phyloP scores from a whole-genome alignment of 2,888 invertebrate genomes.

The Dicycla oo region DNA sequence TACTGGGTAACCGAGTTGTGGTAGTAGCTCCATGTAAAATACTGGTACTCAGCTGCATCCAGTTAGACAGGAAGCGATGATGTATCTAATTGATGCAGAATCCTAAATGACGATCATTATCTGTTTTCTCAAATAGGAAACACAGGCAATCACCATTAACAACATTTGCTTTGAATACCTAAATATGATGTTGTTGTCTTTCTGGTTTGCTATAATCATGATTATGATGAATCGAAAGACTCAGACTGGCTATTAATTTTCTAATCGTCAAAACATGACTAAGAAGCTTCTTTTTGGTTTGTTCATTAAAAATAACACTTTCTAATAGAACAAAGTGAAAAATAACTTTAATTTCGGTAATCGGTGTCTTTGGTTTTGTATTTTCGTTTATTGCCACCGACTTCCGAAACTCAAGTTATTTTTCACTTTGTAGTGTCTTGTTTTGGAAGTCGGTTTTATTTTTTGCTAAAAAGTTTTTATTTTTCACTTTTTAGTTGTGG shows the following conservation, averaged over 20 bases:
- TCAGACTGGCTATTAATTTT: conserved; percentile 23
- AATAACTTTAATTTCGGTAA: too few species aligned
- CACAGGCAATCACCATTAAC: conserved; percentile 34
- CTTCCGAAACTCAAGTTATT: too few species aligned
- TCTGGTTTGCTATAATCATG: conserved; percentile 13
- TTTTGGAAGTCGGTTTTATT: too few species aligned
- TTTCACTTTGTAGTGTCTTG: too few species aligned
- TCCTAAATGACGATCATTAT: background rate
- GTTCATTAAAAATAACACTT: background rate
- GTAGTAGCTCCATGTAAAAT: too few species aligned
- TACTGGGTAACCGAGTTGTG: too few species aligned
- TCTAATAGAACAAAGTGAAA: background rate
- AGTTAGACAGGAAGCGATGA: too few species aligned
- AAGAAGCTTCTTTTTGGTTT: background rate
- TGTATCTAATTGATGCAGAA: background rate
- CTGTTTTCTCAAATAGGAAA: conserved; percentile 13
- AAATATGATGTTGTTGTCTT: conserved; percentile 22
- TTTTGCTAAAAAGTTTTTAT: too few species aligned
- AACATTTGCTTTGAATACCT: background rate
- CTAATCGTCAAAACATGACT: conserved; percentile 23
- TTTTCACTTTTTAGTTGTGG: too few species aligned
- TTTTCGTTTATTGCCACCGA: too few species aligned
- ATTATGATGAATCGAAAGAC: conserved; percentile 5
- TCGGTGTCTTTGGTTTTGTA: too few species aligned
- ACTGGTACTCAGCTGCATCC: too few species aligned